Conservation (phyloP, 2,113 vertebrate species). For the Rhizomys pruinosus region DNA sequence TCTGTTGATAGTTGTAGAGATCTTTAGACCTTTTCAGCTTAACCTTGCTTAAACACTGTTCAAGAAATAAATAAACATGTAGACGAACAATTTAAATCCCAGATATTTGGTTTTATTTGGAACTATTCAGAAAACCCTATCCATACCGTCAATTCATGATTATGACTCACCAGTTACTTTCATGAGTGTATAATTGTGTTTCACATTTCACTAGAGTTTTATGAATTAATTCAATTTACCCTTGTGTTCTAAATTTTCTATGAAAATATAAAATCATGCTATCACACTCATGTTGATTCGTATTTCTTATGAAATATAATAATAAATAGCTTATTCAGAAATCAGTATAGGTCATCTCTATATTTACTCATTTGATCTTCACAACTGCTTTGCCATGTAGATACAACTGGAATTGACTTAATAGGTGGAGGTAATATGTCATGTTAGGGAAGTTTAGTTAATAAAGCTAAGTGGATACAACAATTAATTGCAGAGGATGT, state of each 20-base stretch:
- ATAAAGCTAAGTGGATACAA: not conserved
- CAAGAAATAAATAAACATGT: not conserved
- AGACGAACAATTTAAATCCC: not conserved
- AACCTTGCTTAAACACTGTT: not conserved
- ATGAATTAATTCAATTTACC: constrained; percentile 18
- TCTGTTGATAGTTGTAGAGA: not conserved
- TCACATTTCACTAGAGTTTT: constrained; percentile 36
- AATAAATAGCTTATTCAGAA: not conserved
- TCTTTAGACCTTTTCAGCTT: not conserved
- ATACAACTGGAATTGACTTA: not conserved
- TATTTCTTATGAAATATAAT: not conserved
- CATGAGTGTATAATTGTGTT: not conserved
- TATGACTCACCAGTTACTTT: not conserved
- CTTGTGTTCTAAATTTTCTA: not conserved
- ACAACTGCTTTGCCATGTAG: not conserved
- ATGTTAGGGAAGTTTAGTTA: not conserved
- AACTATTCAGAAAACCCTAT: constrained; percentile 2
- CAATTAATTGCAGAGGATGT: not conserved
- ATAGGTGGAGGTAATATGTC: not conserved
- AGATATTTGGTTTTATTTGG: constrained; percentile 14
- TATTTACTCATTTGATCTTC: not conserved
- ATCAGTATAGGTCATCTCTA: not conserved
- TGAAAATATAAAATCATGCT: constrained; percentile 7
- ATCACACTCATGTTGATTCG: not conserved
- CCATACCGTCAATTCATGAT: not conserved